A percentile compares a stretch with the other conserved stretches of the same genome.
These are phyloP conservation scores for Caenorhabditis sp. DNA, from an alignment of 2,888 invertebrate species.

Conservation along the genomic window DNA sequence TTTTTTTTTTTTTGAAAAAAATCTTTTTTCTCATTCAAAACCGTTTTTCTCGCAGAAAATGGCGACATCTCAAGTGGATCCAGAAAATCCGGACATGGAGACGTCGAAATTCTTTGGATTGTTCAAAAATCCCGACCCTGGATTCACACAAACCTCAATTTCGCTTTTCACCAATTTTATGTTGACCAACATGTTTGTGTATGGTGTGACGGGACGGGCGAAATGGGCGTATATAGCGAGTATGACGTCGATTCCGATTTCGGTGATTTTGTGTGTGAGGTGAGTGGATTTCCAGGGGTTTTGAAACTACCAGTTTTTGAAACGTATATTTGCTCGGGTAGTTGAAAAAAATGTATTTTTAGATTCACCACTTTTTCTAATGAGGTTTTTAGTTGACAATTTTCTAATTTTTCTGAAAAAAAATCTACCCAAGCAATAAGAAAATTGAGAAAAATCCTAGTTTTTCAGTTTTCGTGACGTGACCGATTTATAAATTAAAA, in stretches of 20 bases:
- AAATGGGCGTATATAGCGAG: constrained; percentile 48
- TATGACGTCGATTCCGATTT: constrained; percentile 52
- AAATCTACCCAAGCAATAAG: no score
- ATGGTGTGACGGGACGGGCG: constrained; percentile 58
- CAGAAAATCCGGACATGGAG: constrained; percentile 34
- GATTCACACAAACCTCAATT: constrained; percentile 54
- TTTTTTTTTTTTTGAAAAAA: background rate
- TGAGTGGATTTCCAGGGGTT: background rate
- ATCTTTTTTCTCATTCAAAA: no score
- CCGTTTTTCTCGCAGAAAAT: constrained; percentile 4
- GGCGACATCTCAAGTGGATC: constrained; percentile 23
- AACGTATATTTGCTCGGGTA: no score
- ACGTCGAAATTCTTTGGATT: constrained; percentile 28
- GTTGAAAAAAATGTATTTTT: no score
- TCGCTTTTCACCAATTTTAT: constrained; percentile 54
- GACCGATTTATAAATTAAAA: no score
- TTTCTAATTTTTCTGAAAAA: no score
- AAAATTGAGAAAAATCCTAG: no score
- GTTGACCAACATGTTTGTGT: constrained; percentile 59
- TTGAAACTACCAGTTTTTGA: no score
- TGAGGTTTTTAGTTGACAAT: no score
- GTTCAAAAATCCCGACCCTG: constrained; percentile 57
- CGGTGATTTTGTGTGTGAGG: constrained; percentile 47
- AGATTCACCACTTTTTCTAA: no score
- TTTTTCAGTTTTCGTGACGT: no score